These are phyloP conservation scores for Theretra japonica DNA, from an alignment of 2,888 invertebrate genomes.

Conservation along the genomic window DNA sequence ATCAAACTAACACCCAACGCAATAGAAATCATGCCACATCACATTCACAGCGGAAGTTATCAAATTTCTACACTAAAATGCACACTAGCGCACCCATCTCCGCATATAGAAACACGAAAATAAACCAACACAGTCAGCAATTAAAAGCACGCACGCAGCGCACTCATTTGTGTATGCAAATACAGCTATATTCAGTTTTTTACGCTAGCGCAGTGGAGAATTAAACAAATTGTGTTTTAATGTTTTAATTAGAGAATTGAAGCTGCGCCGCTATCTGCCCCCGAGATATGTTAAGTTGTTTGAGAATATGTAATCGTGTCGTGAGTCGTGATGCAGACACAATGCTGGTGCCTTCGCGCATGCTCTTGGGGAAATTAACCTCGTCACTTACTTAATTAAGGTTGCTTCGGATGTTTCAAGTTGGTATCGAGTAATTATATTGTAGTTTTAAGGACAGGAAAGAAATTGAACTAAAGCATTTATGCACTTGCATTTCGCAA, in stretches of 20 bases:
- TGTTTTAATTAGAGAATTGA: constrained; percentile 72
- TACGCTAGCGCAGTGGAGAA: constrained; percentile 48
- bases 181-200: constrained; percentile 59
- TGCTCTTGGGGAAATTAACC: constrained; percentile 7
- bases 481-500: too few species aligned
- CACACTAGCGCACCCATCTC: not conserved
- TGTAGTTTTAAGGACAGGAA: not conserved
- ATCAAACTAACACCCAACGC: too few species aligned
- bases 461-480: not conserved
- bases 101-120: constrained; percentile 46
- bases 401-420: not conserved
- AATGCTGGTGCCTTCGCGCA: not conserved
- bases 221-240: constrained; percentile 70
- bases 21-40: not conserved
- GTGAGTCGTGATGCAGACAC: constrained; percentile 55
- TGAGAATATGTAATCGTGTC: constrained; percentile 65
- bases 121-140: constrained; percentile 56
- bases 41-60: not conserved
- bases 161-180: constrained; percentile 67
- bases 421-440: not conserved
- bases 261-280: constrained; percentile 62
- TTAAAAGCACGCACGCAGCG: constrained; percentile 64
- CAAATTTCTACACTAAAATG: not conserved
- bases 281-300: constrained; percentile 45
- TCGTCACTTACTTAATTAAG: constrained; percentile 17